Base-by-base conservation (phyloP, 2,888 invertebrate species). In the Athrips mouffetella region DNA sequence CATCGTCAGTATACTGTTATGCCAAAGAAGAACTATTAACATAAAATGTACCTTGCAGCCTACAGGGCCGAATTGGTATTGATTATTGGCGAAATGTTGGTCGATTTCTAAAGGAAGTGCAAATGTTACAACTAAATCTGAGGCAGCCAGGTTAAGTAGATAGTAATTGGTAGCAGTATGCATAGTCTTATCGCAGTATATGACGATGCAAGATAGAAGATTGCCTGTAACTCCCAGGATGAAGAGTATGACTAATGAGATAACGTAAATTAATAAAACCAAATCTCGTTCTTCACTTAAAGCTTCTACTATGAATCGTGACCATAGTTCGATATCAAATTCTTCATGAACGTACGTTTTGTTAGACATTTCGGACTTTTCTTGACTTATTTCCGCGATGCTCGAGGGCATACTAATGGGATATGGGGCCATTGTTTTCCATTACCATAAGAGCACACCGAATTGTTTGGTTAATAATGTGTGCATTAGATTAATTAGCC, bases 121-220 rank as follows among this genome's bases (percentile, higher is more conserved):
- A 15, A 80, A 68, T 0, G 80, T 70, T 0, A 77, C 73, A 0
- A 84, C 56, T n/a, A 81, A 53, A 51, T 86, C 86, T 0, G 84
- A 80, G 3, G 80, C 64, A 0, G 85, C 85, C 52, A 86, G 61
- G 55, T 83, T 75, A 48, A 85, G 81, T 1, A 86, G 60, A 52
- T 85, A 86, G 46, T 69, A 82, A 53, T 86, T 85, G 11, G 81
- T 86, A 0, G 76, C 77, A 0, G 85, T 82, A 48, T 80, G 83
- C 83, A 84, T 81, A 16, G 69, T 73, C 45, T 61, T 78, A 51
- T 85, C 81, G 33, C 61, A 70, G 58, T 78, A 81, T 47, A 85
- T 67, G 58, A 89, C 67, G 63, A 86, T 54, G 65, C 84, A 80
- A 50, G 87, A 77, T 57, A 89, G 59, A 40, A 86, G 49, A 51